These are phyloP conservation scores for Drosophila eohydei DNA, from an alignment of 2,888 invertebrate species.

Conservation along the genomic window DNA sequence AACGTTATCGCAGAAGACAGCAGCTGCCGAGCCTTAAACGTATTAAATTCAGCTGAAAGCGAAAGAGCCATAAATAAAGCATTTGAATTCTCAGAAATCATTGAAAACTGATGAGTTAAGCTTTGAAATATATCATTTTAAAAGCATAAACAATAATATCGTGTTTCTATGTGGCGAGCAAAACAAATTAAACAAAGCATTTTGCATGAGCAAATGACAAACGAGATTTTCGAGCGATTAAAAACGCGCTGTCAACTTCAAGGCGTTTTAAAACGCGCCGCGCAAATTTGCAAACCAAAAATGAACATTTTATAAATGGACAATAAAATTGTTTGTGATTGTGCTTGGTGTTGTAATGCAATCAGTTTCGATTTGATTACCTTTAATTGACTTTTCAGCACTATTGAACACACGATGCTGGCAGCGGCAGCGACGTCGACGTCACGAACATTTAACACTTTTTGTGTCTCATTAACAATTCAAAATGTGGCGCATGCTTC, in stretches of 20 bases:
- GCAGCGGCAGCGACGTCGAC: constrained; percentile 30
- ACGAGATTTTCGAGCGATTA: not conserved
- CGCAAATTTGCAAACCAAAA: constrained; percentile 7
- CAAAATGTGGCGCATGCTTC: constrained; percentile 44
- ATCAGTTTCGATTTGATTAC: constrained; percentile 76
- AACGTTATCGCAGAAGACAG: not conserved
- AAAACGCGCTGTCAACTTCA: constrained; percentile 16
- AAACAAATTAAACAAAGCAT: constrained; percentile 15
- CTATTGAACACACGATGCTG: constrained; percentile 52
- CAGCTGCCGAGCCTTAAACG: not conserved
- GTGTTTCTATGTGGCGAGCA: not conserved
- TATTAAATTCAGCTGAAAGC: constrained; percentile 6
- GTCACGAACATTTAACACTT: constrained; percentile 72
- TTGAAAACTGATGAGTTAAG: constrained; percentile 1
- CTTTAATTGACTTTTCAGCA: constrained; percentile 82
- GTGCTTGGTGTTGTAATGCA: constrained; percentile 61
- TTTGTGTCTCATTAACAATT: constrained; percentile 70
- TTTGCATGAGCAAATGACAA: not conserved
- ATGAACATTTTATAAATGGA: constrained; percentile 50
- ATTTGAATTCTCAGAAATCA: constrained; percentile 8
- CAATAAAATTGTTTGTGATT: constrained; percentile 54
- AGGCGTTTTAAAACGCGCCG: constrained; percentile 35
- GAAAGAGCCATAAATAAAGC: constrained; percentile 5
- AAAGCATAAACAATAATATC: not conserved
- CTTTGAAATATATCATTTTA: not conserved